Evolutionary conservation across 2,888 invertebrate genomes (phyloP).

Genomic region (Dusona sp.): DNA sequence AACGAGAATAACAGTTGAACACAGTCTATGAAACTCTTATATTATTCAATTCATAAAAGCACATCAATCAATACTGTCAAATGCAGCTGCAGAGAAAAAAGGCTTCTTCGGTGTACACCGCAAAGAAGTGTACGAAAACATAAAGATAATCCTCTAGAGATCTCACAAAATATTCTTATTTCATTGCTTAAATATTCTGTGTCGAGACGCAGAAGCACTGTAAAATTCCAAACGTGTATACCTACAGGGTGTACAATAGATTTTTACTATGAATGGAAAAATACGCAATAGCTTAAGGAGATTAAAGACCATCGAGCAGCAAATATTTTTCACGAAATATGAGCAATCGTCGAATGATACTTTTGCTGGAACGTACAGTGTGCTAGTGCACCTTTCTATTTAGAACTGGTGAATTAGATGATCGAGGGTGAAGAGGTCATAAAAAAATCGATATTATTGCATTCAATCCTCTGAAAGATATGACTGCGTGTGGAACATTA

Average conservation of each 20-base stretch:
- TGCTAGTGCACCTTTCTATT: conserved; percentile 42
- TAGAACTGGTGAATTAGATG: conserved; percentile 39
- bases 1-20: background rate
- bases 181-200: conserved; percentile 33
- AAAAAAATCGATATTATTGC: conserved; percentile 20
- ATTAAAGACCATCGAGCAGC: conserved; percentile 46
- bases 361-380: background rate
- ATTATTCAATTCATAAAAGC: background rate
- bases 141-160: conserved; percentile 52
- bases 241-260: conserved; percentile 12
- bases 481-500: conserved; percentile 31
- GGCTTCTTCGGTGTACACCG: background rate
- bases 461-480: background rate
- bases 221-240: conserved; percentile 42
- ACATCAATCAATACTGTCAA: conserved; percentile 38
- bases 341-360: conserved; percentile 59
- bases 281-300: conserved; percentile 58
- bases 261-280: conserved; percentile 41
- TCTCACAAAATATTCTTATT: conserved; percentile 52
- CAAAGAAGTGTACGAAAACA: conserved; percentile 38
- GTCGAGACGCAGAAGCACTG: conserved; percentile 27
- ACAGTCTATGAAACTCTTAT: background rate
- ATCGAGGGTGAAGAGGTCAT: conserved; percentile 22
- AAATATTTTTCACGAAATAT: conserved; percentile 71
- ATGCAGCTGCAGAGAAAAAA: conserved; percentile 48